A percentile compares a stretch with the other conserved stretches of the same genome.
These are phyloP conservation scores for Hypotaenidia philippensis DNA, from an alignment of 2,797 vertebrate species.

Conservation along the genomic window DNA sequence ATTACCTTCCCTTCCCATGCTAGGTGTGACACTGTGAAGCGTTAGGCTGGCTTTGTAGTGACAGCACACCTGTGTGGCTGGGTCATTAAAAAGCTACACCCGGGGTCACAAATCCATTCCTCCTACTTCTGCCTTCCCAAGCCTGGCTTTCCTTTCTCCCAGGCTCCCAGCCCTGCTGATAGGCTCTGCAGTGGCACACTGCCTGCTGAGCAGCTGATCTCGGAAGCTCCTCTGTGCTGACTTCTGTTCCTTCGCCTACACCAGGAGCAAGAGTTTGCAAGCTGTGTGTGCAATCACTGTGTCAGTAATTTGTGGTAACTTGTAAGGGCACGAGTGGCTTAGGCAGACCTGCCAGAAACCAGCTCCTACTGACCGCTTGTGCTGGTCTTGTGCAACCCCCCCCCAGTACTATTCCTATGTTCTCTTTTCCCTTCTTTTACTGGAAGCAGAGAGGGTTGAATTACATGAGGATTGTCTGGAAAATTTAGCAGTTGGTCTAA, in stretches of 20 bases:
- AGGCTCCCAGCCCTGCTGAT: background rate
- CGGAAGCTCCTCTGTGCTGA: background rate
- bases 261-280: background rate
- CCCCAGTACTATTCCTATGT: background rate
- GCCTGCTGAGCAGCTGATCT: background rate
- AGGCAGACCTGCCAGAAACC: background rate
- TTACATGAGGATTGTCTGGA: slow-evolving; percentile 3
- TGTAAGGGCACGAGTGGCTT: background rate
- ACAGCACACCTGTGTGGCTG: background rate
- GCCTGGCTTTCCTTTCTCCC: background rate
- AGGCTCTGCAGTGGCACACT: background rate
- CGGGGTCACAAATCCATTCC: background rate
- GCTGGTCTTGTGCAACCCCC: slow-evolving; percentile 2
- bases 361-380: background rate
- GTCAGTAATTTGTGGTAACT: slow-evolving; percentile 6
- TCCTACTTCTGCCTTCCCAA: background rate
- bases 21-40: background rate
- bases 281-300: background rate
- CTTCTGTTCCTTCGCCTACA: background rate
- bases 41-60: background rate
- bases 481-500: background rate
- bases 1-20: background rate
- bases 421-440: slow-evolving; percentile 37
- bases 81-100: background rate
- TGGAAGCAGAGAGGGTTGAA: slow-evolving; percentile 28